Base-by-base conservation (phyloP, 2,113 vertebrate species). In the Lontra canadensis region DNA sequence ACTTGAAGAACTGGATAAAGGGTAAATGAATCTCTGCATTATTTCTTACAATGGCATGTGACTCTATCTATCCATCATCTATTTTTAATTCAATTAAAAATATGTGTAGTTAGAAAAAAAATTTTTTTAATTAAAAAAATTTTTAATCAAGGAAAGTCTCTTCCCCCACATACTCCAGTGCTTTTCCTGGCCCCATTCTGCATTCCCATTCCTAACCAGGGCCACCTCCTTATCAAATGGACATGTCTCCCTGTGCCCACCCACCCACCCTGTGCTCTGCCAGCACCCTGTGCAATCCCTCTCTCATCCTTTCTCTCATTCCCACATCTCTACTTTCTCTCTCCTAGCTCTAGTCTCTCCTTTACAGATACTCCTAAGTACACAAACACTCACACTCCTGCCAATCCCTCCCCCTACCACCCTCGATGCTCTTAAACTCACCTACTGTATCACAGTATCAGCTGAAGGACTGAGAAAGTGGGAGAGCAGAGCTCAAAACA, bases 391-490 rank as follows among this genome's bases (percentile, higher is more conserved):
- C 84, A 31, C 49, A 31, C 26, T 4, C 34, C 74, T 65, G 8
- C n/a, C 71, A 52, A 20, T 47, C 44, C 20, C 36, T 83, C 13
- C 29, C 74, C 49, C 39, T 63, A 8, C 65, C 49, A 52, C 57
- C 25, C 17, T 55, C 21, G 65, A 36, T 55, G 31, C 73, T 95
- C 90, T 94, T 79, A 55, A 90, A 97, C 95, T 97, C 82, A 98
- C 97, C 96, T 94, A 65, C 26, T 73, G 31, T n/a, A 95, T 57
- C 73, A 85, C 44, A 94, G 49, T 71, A 78, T 88, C 65, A 80
- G 63, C 14, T 90, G 42, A 95, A 69, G 18, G 21, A 92, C 2
- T 84, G 36, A 92, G 25, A 80, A 88, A 82, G 36, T 69, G 12
- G 12, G 61, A 93, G 52, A 90, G 69, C 79, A 92, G n/a, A 87